Evolutionary conservation across 2,113 vertebrate species (phyloP).

Genomic region (Raja brachyura): DNA sequence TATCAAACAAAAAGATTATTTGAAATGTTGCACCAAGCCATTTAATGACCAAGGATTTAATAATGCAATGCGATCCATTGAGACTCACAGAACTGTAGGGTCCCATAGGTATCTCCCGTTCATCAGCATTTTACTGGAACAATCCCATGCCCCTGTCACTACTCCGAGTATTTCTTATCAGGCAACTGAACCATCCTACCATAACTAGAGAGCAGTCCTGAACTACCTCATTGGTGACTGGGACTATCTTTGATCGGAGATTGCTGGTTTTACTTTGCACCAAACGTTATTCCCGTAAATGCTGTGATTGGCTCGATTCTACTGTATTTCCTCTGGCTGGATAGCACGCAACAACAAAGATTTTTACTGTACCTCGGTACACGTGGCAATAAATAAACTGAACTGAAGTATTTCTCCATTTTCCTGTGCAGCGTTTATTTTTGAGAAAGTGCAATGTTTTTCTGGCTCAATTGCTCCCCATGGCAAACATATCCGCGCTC

Average conservation of each 20-base stretch:
- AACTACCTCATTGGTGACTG: too few relatives aligned
- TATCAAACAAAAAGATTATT: not conserved
- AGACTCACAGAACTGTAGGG: not conserved
- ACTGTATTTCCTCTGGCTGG: too few relatives aligned
- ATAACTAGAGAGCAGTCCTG: too few relatives aligned
- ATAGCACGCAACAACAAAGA: too few relatives aligned
- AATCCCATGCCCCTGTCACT: not conserved
- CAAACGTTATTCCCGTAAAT: too few relatives aligned
- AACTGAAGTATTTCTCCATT: not conserved
- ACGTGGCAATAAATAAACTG: too few relatives aligned
- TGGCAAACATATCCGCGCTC: not conserved
- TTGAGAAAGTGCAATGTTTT: not conserved
- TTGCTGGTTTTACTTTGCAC: too few relatives aligned
- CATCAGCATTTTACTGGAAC: not conserved
- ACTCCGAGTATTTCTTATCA: not conserved
- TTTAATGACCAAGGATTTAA: not conserved
- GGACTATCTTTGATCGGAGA: too few relatives aligned
- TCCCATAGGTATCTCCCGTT: not conserved
- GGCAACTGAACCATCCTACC: too few relatives aligned
- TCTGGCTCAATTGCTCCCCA: not conserved
- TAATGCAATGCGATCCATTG: not conserved
- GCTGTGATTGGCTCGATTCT: too few relatives aligned
- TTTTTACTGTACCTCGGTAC: too few relatives aligned
- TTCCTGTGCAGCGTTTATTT: not conserved
- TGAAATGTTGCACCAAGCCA: not conserved